Evolutionary conservation across 2,113 vertebrate genomes (phyloP).

Genomic region (Oreochromis niloticus): DNA sequence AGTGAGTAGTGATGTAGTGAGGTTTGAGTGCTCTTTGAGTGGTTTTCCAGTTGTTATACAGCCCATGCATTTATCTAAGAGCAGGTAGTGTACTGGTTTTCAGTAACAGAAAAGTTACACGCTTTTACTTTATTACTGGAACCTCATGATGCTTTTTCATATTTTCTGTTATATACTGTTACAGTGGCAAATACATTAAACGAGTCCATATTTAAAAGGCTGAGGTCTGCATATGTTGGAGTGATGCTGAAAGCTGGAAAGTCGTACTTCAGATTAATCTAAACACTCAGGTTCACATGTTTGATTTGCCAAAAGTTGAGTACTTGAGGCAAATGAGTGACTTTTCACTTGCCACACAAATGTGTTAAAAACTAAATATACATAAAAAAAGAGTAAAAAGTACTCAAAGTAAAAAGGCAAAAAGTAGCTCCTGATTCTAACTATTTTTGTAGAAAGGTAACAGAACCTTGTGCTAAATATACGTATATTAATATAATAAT

Average conservation of each 20-base stretch:
- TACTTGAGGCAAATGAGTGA: neutral
- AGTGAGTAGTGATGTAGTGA: neutral
- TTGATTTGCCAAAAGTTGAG: too few relatives aligned
- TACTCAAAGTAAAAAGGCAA: neutral
- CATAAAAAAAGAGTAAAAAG: neutral
- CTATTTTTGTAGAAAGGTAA: neutral
- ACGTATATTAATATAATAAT: accelerated
- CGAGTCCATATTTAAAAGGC: neutral
- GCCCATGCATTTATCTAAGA: neutral
- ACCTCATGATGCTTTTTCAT: neutral
- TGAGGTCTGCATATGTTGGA: neutral
- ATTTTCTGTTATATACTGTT: neutral
- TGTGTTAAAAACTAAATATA: neutral
- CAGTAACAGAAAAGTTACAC: neutral
- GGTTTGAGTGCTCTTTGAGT: neutral
- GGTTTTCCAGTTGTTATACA: neutral
- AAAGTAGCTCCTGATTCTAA: neutral
- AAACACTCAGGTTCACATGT: too few relatives aligned
- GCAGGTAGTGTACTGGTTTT: neutral
- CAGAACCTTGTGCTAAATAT: accelerated
- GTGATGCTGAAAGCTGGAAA: neutral
- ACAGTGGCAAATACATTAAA: neutral
- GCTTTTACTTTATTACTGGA: neutral
- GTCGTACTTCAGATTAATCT: neutral
- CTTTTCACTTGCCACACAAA: neutral